A percentile compares a stretch with the other conserved stretches of the same genome.
Evolutionary conservation across 2,113 vertebrate species (phyloP).

Genomic region (Phainopepla nitens): DNA sequence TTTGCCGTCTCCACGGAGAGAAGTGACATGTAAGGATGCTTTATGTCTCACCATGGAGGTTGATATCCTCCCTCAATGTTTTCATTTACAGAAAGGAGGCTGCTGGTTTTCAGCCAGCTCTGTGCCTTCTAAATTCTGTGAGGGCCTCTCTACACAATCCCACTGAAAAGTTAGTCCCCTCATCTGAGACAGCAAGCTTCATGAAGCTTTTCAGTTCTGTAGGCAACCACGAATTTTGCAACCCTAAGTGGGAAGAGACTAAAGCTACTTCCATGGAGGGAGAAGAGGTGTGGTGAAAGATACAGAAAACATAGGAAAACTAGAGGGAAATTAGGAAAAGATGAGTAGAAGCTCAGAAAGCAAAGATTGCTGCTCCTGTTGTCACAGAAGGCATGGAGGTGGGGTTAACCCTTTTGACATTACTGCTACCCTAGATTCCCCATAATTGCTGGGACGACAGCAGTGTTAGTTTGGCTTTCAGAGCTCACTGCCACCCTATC

Average conservation of each 20-base stretch:
- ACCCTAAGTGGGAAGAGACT: background rate
- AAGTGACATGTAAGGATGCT: background rate
- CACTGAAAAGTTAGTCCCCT: background rate
- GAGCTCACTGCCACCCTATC: background rate
- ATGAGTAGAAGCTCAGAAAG: background rate
- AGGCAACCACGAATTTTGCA: background rate
- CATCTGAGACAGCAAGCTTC: background rate
- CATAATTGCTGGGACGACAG: background rate
- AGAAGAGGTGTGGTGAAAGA: background rate
- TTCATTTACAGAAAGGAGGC: background rate
- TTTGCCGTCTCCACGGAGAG: background rate
- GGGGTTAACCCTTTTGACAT: background rate
- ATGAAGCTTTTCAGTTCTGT: background rate
- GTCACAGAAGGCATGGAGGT: background rate
- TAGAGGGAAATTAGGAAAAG: background rate
- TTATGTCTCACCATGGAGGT: background rate
- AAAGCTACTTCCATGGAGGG: background rate
- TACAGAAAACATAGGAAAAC: background rate
- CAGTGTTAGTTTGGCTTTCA: background rate
- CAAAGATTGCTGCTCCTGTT: background rate
- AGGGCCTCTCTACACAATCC: background rate
- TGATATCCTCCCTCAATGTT: fast-evolving
- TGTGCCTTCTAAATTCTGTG: background rate
- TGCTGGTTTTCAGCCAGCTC: background rate
- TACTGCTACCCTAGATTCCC: background rate